Conservation (phyloP, 2,113 vertebrate genomes). For the Gymnogyps californianus region DNA sequence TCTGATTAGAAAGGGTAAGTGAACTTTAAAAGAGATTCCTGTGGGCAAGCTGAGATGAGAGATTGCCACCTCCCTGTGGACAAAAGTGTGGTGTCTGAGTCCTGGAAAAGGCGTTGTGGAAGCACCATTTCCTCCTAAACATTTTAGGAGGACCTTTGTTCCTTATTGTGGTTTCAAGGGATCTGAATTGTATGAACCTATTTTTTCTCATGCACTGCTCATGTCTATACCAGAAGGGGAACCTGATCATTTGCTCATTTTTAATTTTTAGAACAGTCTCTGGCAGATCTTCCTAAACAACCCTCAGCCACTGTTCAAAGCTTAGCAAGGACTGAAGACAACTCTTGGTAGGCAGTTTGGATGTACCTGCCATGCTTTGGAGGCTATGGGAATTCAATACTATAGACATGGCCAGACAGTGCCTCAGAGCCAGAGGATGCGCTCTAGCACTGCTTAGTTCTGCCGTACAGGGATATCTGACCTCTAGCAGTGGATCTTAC, state of each 20-base stretch:
- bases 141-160: neutral
- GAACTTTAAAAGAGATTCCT: neutral
- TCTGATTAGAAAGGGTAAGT: neutral
- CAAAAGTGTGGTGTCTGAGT: neutral
- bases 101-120: neutral
- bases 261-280: neutral
- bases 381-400: neutral
- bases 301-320: neutral
- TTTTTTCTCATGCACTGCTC: neutral
- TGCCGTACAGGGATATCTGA: neutral
- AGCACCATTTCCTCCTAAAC: neutral
- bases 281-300: neutral
- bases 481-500: neutral
- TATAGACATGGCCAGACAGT: neutral
- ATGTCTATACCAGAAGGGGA: neutral
- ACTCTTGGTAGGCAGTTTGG: neutral
- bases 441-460: neutral
- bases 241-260: neutral
- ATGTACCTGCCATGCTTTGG: neutral
- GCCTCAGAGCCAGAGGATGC: neutral
- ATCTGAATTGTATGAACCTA: neutral
- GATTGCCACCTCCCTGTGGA: neutral
- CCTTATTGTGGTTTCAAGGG: neutral
- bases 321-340: neutral
- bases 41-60: neutral